A percentile compares a stretch with the other conserved stretches of the same genome.
Evolutionary conservation across 2,888 invertebrate species (phyloP).

Genomic region (Adela reaumurella): DNA sequence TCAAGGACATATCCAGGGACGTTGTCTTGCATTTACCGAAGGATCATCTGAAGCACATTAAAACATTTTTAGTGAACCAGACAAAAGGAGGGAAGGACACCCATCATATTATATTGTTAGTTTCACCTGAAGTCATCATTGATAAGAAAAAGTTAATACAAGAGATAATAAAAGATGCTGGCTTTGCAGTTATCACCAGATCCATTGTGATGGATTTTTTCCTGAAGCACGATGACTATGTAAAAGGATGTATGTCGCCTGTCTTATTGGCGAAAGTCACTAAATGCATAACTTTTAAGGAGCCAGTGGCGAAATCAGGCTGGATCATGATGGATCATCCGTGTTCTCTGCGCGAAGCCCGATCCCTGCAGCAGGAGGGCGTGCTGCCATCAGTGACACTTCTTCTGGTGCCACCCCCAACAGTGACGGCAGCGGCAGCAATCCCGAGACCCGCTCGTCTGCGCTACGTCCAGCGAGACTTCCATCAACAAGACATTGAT

Average conservation of each 20-base stretch:
- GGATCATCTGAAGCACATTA: constrained; percentile 62
- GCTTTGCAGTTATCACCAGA: constrained; percentile 37
- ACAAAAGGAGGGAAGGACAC: constrained; percentile 43
- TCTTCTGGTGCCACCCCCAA: constrained; percentile 23
- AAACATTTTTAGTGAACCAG: constrained; percentile 49
- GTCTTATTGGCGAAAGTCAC: constrained; percentile 34
- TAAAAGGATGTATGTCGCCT: constrained; percentile 29
- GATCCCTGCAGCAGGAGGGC: constrained; percentile 38
- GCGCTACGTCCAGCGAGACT: constrained; percentile 24
- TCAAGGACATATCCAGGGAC: constrained; percentile 62
- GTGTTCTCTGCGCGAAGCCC: constrained; percentile 40
- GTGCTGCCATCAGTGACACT: constrained; percentile 38
- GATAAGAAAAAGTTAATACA: constrained; percentile 27
- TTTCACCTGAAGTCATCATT: constrained; percentile 39
- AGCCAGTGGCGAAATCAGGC: constrained; percentile 32
- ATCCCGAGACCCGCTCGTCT: constrained; percentile 17
- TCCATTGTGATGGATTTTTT: constrained; percentile 39
- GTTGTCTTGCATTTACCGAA: constrained; percentile 56
- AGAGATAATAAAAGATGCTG: constrained; percentile 34
- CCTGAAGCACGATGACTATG: constrained; percentile 38
- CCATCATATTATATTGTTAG: constrained; percentile 52
- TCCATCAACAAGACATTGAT: constrained; percentile 39
- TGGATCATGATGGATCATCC: constrained; percentile 51
- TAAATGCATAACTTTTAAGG: constrained; percentile 24
- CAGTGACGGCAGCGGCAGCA: constrained; percentile 18